Evolutionary conservation across 2,113 vertebrate species (phyloP).

Genomic region (Catharus fuscescens): DNA sequence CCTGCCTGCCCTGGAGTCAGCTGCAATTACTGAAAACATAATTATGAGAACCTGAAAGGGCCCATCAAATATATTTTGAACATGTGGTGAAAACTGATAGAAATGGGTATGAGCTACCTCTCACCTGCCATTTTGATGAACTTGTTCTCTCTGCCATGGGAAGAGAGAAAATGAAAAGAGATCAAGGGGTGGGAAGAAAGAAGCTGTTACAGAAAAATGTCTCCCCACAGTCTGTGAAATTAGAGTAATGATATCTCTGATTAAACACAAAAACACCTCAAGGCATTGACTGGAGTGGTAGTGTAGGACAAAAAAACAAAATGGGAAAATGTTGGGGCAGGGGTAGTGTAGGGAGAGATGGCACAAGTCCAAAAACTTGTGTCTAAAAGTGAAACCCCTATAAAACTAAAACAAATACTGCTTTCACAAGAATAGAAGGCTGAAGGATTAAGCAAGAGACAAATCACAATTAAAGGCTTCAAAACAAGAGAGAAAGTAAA

Average conservation of each 20-base stretch:
- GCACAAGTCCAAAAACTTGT: background rate
- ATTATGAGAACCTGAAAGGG: background rate
- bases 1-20: background rate
- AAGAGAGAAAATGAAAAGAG: background rate
- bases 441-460: background rate
- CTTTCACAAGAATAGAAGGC: background rate
- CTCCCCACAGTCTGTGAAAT: background rate
- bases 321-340: fast-evolving
- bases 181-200: background rate
- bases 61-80: background rate
- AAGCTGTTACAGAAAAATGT: background rate
- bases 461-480: background rate
- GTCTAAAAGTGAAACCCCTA: background rate
- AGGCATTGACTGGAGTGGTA: background rate
- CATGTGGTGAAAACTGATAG: background rate
- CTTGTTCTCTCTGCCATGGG: background rate
- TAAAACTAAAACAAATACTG: background rate
- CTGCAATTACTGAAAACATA: background rate
- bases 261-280: background rate
- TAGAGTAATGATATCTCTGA: background rate
- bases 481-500: background rate
- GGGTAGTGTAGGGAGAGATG: fast-evolving
- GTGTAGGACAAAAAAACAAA: background rate
- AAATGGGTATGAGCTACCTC: background rate
- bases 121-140: background rate